A percentile compares a stretch with the other conserved stretches of the same genome.
Evolutionary conservation across 2,113 vertebrate genomes (phyloP).

Genomic region (Chroicocephalus ridibundus): DNA sequence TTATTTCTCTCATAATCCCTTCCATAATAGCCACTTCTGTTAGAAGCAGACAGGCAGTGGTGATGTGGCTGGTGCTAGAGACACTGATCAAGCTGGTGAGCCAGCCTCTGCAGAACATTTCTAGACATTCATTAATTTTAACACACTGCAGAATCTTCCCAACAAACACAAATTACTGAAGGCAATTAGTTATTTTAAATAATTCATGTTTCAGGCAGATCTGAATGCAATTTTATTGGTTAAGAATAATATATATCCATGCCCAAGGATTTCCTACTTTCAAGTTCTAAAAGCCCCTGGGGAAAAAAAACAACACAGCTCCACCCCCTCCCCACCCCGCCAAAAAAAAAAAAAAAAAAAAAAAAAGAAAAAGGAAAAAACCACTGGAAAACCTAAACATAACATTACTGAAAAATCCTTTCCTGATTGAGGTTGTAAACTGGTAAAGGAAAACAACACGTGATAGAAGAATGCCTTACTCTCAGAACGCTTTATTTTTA

Average conservation of each 20-base stretch:
- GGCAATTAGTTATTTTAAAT: neutral
- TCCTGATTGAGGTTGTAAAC: neutral
- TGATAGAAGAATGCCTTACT: neutral
- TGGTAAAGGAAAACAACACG: neutral
- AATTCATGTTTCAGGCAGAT: neutral
- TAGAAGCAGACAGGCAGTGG: neutral
- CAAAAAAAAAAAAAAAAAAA: neutral
- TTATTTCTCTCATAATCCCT: neutral
- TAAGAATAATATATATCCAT: neutral
- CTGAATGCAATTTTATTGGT: neutral
- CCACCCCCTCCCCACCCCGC: too few relatives aligned
- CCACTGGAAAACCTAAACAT: neutral
- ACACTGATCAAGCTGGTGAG: neutral
- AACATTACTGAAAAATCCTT: neutral
- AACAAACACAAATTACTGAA: neutral
- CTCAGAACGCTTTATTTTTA: neutral
- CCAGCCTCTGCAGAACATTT: neutral
- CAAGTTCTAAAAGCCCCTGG: neutral
- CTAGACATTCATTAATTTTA: slow-evolving; percentile 4
- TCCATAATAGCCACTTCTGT: neutral
- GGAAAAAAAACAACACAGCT: neutral
- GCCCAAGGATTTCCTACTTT: neutral
- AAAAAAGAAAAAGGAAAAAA: neutral
- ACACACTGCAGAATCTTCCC: neutral
- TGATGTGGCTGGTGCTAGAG: neutral